Evolutionary conservation across 1,140 invertebrate species (phyloP).

Genomic region (Formica exsecta): DNA sequence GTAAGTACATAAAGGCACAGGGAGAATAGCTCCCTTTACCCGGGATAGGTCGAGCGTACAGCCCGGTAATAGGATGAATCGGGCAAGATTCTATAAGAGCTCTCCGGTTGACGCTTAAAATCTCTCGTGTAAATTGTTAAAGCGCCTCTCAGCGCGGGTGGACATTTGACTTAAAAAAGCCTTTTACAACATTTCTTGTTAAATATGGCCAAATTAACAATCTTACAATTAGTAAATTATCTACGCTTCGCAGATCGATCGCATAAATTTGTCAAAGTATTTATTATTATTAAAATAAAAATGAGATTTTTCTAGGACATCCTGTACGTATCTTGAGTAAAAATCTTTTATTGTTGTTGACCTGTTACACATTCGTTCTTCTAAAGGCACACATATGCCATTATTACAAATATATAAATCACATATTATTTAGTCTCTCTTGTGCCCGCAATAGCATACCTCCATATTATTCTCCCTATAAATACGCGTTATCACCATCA

Average conservation of each 20-base stretch:
- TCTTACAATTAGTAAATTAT: background rate
- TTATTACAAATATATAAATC: slow-evolving; percentile 40
- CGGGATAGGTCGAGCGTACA: slow-evolving; percentile 66
- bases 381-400: background rate
- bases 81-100: slow-evolving; percentile 66
- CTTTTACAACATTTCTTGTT: slow-evolving; percentile 7
- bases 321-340: background rate
- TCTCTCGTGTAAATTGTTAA: slow-evolving; percentile 63
- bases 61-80: slow-evolving; percentile 70
- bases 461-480: slow-evolving; percentile 31
- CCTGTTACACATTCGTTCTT: background rate
- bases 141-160: slow-evolving; percentile 25
- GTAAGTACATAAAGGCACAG: slow-evolving; percentile 62
- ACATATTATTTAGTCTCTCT: slow-evolving; percentile 30
- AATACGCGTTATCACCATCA: slow-evolving; percentile 39
- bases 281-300: background rate
- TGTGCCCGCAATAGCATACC: background rate
- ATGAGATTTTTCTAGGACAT: background rate
- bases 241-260: too few species aligned
- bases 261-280: background rate
- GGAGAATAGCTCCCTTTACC: slow-evolving; percentile 62
- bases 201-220: slow-evolving; percentile 14
- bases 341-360: slow-evolving; percentile 17
- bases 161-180: slow-evolving; percentile 38
- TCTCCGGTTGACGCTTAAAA: slow-evolving; percentile 61